Percentiles rank a stretch among this genome's conserved stretches.
phyloP scores from a whole-genome alignment of 1,140 invertebrate genomes.

The Danaus melanippus region DNA sequence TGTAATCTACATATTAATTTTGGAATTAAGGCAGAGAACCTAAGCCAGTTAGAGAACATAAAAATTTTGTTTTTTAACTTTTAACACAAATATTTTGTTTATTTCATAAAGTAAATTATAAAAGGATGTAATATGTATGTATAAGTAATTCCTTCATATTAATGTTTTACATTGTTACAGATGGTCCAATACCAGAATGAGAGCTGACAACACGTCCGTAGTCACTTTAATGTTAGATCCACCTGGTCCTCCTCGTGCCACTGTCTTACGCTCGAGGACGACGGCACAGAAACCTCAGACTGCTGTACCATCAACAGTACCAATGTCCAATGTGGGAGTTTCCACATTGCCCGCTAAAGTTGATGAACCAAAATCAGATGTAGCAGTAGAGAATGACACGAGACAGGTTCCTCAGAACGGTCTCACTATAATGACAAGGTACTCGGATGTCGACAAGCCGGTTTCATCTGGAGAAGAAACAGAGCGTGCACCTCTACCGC shows the following conservation, averaged over 20 bases:
- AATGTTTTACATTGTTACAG: conserved; percentile 39
- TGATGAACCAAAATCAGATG: conserved; percentile 23
- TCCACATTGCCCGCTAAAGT: conserved; percentile 14
- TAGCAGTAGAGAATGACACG: conserved; percentile 14
- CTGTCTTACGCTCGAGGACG: conserved; percentile 73
- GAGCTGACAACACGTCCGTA: conserved; percentile 96
- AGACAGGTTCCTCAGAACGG: conserved; percentile 50
- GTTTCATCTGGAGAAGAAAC: conserved; percentile 21
- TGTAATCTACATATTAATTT: no score
- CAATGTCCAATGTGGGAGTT: conserved; percentile 17
- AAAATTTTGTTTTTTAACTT: no score
- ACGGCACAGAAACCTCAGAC: conserved; percentile 27
- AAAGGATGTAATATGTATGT: no score
- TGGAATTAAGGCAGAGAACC: no score
- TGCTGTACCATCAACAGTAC: conserved; percentile 17
- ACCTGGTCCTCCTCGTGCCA: conserved; percentile 83
- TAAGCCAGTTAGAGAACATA: no score
- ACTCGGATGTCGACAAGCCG: conserved; percentile 47
- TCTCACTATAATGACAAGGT: conserved; percentile 61
- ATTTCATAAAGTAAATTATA: no score
- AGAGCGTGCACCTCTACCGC: conserved; percentile 35
- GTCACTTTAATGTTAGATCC: conserved; percentile 95
- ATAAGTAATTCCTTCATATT: no score
- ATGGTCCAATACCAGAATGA: conserved; percentile 84
- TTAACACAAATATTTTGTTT: no score